Percentiles rank a stretch among this genome's conserved stretches.
phyloP scores from a whole-genome alignment of 2,888 invertebrate genomes.

The Calameuta filiformis region DNA sequence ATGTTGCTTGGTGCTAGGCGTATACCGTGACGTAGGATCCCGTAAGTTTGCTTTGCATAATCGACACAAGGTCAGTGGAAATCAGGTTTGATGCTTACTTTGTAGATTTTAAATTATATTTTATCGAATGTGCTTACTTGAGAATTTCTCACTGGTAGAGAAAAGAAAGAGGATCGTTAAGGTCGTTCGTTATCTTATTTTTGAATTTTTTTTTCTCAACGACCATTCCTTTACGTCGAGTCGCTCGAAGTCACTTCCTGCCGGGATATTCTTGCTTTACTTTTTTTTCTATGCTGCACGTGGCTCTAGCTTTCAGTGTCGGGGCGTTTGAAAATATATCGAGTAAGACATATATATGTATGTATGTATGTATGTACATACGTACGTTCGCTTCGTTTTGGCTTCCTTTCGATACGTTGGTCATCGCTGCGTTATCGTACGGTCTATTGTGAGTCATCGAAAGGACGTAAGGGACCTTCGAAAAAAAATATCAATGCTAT shows the following conservation, averaged over 20 bases:
- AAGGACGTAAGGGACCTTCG: background rate
- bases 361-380: too few relatives aligned
- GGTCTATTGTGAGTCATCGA: background rate
- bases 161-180: background rate
- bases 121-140: background rate
- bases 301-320: background rate
- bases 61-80: background rate
- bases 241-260: background rate
- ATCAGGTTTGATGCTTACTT: background rate
- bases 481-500: background rate
- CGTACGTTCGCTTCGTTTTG: background rate
- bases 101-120: background rate
- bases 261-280: background rate
- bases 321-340: background rate
- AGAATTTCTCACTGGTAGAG: background rate
- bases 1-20: too few relatives aligned
- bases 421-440: background rate
- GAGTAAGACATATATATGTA: background rate
- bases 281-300: background rate
- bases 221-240: background rate
- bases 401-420: background rate
- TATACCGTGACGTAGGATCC: too few relatives aligned
- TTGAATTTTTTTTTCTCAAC: background rate
- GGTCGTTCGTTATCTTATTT: background rate
- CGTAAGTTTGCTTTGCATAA: background rate